Evolutionary conservation across 2,797 vertebrate genomes (phyloP).

Genomic region (Coluber constrictor): DNA sequence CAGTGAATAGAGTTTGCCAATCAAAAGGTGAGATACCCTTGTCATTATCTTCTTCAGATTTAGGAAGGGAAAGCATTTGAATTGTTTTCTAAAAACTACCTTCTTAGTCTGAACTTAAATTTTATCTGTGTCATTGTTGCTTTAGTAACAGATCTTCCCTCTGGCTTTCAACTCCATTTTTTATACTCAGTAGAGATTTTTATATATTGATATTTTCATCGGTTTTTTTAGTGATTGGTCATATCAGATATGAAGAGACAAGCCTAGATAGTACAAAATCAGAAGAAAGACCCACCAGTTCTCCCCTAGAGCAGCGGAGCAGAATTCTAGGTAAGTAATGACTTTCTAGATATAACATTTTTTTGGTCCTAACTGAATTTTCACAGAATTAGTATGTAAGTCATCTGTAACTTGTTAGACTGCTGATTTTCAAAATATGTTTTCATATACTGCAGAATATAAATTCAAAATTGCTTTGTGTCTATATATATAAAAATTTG

Average conservation of each 20-base stretch:
- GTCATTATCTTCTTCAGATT: neutral
- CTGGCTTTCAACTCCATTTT: neutral
- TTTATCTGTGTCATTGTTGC: neutral
- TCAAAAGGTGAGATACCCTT: neutral
- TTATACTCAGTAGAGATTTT: neutral
- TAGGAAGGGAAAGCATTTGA: neutral
- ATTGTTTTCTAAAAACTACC: neutral
- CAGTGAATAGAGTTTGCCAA: no score
- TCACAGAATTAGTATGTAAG: neutral
- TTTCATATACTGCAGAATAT: neutral
- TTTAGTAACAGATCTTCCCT: neutral
- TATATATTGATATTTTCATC: conserved; percentile 25
- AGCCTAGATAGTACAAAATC: neutral
- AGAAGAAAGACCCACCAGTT: neutral
- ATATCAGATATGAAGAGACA: neutral
- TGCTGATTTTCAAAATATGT: neutral
- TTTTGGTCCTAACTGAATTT: neutral
- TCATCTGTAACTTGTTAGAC: neutral
- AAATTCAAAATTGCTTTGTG: neutral
- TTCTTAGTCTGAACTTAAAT: neutral
- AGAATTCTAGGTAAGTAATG: neutral
- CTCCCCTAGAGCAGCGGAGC: neutral
- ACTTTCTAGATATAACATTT: neutral
- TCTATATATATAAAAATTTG: neutral
- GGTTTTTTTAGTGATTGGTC: conserved; percentile 1